Base-by-base conservation (phyloP, 2,113 vertebrate species). In the Phaethornis superciliosus region DNA sequence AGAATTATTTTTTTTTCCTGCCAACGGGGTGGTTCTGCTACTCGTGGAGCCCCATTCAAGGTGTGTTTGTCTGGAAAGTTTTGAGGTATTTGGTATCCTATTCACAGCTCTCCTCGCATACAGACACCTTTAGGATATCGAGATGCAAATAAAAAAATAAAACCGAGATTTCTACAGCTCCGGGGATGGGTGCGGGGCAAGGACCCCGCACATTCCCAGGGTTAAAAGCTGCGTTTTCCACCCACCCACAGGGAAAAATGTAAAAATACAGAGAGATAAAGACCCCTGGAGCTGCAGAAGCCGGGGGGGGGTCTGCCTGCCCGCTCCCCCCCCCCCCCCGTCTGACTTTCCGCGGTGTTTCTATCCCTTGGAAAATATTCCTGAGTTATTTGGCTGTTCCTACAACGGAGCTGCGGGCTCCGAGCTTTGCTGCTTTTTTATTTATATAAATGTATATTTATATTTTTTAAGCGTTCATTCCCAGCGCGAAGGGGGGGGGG, bases 61-160 rank as follows among this genome's bases (percentile, higher is more conserved):
- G 33, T 12, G 30, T 37, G 46, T 78, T 47, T 20, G 54, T 0
- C n/a, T 11, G 54, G 22, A 28, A 78, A 81, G 27, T 58, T 88
- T 65, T 92, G 87, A 94, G 91, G 89, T 95, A 95, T 96, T 96
- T 90, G 20, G 12, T 8, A 5, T 14, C 18, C 18, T n/a, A 5
- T 76, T 74, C 76, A 19, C 88, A 49, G 26, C 74, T 55, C 40
- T 12, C 40, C 40, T 40, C 40, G 40, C 40, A 40, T n/a, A n/a
- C n/a, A n/a, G n/a, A n/a, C n/a, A n/a, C n/a, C n/a, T n/a, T n/a
- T n/a, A n/a, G n/a, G n/a, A n/a, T 11, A 40, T 40, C 40, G 40
- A 40, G 40, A 40, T 40, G 11, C 11, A 13, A 40, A 40, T 40
- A 58, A 75, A 12, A 15, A n/a, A n/a, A 3, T 10, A 58, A 75